phyloP scores from a whole-genome alignment of 2,797 vertebrate genomes.

The Clarias platycephalus region DNA sequence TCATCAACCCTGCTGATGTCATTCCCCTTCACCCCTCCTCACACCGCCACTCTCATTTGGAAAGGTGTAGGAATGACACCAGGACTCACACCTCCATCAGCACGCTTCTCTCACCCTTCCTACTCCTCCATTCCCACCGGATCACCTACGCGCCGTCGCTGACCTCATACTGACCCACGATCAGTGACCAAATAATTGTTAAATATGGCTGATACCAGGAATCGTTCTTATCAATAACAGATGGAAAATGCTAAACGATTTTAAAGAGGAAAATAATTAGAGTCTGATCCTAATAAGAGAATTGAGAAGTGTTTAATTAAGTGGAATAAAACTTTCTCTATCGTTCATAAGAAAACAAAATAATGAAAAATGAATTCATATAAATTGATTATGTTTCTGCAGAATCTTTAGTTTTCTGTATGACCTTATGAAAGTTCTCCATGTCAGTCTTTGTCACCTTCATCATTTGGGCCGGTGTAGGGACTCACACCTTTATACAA shows the following conservation, averaged over 20 bases:
- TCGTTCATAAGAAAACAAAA: background rate
- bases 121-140: constrained; percentile 30
- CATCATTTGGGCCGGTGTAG: constrained; percentile 5
- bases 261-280: background rate
- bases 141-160: background rate
- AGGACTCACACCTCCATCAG: constrained; percentile 37
- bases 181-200: background rate
- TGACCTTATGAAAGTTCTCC: background rate
- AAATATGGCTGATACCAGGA: background rate
- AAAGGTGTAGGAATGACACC: constrained; percentile 44
- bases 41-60: constrained; percentile 37
- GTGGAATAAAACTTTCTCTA: no score
- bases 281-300: background rate
- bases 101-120: constrained; percentile 45
- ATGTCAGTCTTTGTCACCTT: background rate
- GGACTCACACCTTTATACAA: background rate
- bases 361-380: background rate
- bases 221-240: background rate
- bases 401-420: background rate
- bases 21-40: constrained; percentile 10
- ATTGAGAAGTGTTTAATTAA: no score
- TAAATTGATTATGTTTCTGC: background rate
- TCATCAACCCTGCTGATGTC: constrained; percentile 24
- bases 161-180: constrained; percentile 10
- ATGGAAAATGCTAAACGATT: background rate